Conservation (phyloP, 1,140 invertebrate genomes). For the Metopolophium dirhodum region DNA sequence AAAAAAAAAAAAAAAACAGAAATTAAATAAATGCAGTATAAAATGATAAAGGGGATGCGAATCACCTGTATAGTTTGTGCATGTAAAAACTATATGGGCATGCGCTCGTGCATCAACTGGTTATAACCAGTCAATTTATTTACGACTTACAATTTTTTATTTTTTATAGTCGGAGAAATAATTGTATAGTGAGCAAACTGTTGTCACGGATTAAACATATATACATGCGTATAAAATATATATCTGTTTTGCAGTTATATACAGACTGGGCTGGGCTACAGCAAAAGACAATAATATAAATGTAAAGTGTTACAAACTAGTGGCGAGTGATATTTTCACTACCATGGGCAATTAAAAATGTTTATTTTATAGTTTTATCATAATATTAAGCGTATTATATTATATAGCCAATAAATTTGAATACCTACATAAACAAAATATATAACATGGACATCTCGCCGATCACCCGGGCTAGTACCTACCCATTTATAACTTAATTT, state of each 20-base stretch:
- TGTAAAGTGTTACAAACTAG: neutral
- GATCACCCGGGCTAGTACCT: neutral
- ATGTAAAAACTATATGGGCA: neutral
- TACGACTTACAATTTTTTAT: neutral
- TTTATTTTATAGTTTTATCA: neutral
- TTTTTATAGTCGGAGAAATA: neutral
- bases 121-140: neutral
- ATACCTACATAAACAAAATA: neutral
- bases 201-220: neutral
- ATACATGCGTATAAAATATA: neutral
- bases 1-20: too few relatives aligned
- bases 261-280: neutral
- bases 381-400: neutral
- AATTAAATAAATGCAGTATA: neutral
- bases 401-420: neutral
- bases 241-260: neutral
- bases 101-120: neutral
- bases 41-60: neutral
- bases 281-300: neutral
- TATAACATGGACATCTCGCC: neutral
- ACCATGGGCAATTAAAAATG: neutral
- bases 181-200: neutral
- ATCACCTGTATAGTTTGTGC: neutral
- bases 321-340: neutral
- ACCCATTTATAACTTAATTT: neutral